These are phyloP conservation scores for Delia radicum DNA, from an alignment of 1,140 invertebrate genomes.

Conservation along the genomic window DNA sequence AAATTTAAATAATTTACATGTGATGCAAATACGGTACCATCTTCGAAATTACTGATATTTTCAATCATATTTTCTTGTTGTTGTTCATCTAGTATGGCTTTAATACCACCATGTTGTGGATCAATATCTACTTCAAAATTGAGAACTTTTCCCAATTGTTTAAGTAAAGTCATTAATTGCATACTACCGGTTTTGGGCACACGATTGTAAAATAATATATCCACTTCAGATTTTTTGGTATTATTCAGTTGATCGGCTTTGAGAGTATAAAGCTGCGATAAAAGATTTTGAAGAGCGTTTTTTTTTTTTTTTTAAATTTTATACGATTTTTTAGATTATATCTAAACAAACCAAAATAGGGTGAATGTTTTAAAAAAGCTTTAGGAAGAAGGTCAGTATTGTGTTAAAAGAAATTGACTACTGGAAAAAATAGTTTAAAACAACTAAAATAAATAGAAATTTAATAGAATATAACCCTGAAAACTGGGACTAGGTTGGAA, in stretches of 20 bases:
- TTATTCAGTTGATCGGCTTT: conserved; percentile 66
- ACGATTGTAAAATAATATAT: conserved; percentile 84
- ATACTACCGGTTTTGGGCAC: conserved; percentile 85
- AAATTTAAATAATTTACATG: conserved; percentile 60
- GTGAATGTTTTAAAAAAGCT: neutral
- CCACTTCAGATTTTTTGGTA: conserved; percentile 68
- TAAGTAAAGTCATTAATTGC: conserved; percentile 82
- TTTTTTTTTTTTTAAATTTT: neutral
- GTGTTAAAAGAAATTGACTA: neutral
- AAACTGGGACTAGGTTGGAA: too few species aligned
- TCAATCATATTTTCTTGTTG: conserved; percentile 42
- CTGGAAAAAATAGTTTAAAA: neutral
- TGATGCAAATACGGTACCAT: conserved; percentile 43
- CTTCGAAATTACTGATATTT: conserved; percentile 43
- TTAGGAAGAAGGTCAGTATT: neutral
- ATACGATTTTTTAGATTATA: neutral
- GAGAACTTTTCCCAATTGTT: conserved; percentile 72
- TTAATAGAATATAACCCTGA: too few species aligned
- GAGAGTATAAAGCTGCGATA: conserved; percentile 42
- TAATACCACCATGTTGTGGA: conserved; percentile 44
- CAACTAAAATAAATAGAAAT: too few species aligned
- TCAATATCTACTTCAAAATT: conserved; percentile 58
- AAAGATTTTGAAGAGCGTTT: neutral
- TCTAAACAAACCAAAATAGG: neutral
- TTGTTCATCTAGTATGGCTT: conserved; percentile 32